Percentiles rank a stretch among this genome's conserved stretches.
These are phyloP conservation scores for Columbina picui DNA, from an alignment of 2,113 vertebrate species.

Conservation along the genomic window DNA sequence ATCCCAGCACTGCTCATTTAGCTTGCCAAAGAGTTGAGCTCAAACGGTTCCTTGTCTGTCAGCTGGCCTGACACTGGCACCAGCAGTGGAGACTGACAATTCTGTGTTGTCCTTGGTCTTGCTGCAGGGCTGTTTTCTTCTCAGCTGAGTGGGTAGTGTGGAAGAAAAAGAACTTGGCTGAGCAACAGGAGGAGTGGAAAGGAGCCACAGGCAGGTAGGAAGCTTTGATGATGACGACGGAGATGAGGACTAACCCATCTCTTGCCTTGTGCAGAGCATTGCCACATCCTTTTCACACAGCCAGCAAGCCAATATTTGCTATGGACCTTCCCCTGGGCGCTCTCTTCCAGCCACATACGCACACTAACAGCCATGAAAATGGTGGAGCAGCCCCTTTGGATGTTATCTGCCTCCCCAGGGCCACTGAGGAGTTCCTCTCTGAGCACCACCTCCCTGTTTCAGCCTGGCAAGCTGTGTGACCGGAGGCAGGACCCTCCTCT, in stretches of 20 bases:
- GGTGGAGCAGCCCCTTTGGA: neutral
- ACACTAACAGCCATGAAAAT: neutral
- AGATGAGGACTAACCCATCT: neutral
- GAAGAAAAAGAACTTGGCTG: neutral
- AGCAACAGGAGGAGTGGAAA: neutral
- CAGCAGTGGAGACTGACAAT: neutral
- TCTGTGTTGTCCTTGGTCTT: neutral
- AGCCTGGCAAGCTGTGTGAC: neutral
- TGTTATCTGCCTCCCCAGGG: neutral
- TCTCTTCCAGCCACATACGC: rapidly evolving
- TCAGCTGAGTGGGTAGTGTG: rapidly evolving
- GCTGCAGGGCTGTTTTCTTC: neutral
- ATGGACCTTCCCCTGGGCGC: rapidly evolving
- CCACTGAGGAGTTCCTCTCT: neutral
- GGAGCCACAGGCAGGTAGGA: neutral
- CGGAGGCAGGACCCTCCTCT: neutral
- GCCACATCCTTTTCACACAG: neutral
- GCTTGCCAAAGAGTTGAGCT: neutral
- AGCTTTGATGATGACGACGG: neutral
- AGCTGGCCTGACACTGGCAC: neutral
- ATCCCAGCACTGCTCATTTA: neutral
- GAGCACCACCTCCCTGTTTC: neutral
- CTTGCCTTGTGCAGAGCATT: neutral
- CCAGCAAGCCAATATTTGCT: neutral
- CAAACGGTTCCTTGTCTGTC: neutral